Percentiles rank a stretch among this genome's conserved stretches.
Evolutionary conservation across 1,140 invertebrate species (phyloP).

Genomic region (Drosophila tristis): DNA sequence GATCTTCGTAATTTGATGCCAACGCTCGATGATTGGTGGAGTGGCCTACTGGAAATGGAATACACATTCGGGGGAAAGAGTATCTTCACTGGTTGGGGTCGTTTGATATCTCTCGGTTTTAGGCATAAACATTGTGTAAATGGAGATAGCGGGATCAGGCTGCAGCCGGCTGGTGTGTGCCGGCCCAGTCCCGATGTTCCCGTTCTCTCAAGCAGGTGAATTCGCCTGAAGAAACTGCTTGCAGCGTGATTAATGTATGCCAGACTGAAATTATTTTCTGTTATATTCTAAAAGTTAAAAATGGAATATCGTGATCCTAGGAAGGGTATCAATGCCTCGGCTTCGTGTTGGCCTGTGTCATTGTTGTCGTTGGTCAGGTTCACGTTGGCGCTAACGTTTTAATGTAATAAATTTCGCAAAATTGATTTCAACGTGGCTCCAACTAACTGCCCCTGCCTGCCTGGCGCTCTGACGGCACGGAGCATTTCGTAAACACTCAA

Average conservation of each 20-base stretch:
- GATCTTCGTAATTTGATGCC: slow-evolving; percentile 71
- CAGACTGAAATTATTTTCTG: neutral
- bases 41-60: slow-evolving; percentile 20
- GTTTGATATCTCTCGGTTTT: neutral
- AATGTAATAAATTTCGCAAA: slow-evolving; percentile 74
- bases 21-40: slow-evolving; percentile 15
- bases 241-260: no score
- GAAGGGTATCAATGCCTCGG: neutral
- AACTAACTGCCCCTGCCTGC: neutral
- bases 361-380: slow-evolving; percentile 57
- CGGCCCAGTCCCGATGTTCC: no score
- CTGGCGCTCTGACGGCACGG: slow-evolving; percentile 37
- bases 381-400: slow-evolving; percentile 42
- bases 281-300: no score
- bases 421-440: slow-evolving; percentile 54
- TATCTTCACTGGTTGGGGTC: neutral
- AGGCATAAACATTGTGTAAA: no score
- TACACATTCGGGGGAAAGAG: neutral
- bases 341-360: no score
- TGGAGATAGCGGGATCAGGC: no score
- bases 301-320: no score
- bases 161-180: no score
- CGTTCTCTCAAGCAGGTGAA: no score
- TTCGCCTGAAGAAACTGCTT: no score
- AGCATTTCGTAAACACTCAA: slow-evolving; percentile 65